Percentiles rank a stretch among this genome's conserved stretches.
Evolutionary conservation across 2,888 invertebrate genomes (phyloP).

Genomic region (Parnassius smintheus): DNA sequence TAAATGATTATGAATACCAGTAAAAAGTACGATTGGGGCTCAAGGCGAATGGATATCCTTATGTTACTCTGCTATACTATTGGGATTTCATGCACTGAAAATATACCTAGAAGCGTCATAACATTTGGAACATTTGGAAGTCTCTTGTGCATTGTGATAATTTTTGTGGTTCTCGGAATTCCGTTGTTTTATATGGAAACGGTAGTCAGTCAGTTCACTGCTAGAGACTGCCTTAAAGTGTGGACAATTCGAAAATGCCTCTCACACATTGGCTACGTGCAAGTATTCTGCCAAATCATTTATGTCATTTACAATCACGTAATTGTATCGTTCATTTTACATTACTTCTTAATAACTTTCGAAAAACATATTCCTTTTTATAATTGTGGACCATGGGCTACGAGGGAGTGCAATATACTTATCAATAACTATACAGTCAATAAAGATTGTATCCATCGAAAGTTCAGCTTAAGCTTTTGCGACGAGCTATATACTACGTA

Average conservation of each 20-base stretch:
- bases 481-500: conserved; percentile 47
- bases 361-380: conserved; percentile 62
- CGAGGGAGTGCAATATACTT: conserved; percentile 49
- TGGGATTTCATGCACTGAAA: conserved; percentile 43
- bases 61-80: conserved; percentile 49
- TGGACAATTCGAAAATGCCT: conserved; percentile 60
- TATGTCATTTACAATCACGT: conserved; percentile 49
- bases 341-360: conserved; percentile 67
- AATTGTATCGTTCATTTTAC: conserved; percentile 50
- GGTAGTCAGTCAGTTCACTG: conserved; percentile 64
- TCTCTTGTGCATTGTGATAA: conserved; percentile 39
- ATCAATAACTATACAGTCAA: conserved; percentile 55
- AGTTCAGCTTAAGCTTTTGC: conserved; percentile 44
- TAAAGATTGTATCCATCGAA: conserved; percentile 52
- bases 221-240: conserved; percentile 58
- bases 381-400: conserved; percentile 56
- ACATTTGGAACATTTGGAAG: conserved; percentile 49
- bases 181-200: conserved; percentile 68
- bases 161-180: conserved; percentile 53
- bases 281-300: conserved; percentile 52
- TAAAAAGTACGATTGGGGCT: neutral
- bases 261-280: conserved; percentile 59
- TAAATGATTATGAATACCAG: conserved; percentile 5
- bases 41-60: conserved; percentile 23
- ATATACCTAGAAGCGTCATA: conserved; percentile 45